Percentiles rank a stretch among this genome's conserved stretches.
Evolutionary conservation across 2,797 vertebrate species (phyloP).

Genomic region (Tauraco hartlaubi): DNA sequence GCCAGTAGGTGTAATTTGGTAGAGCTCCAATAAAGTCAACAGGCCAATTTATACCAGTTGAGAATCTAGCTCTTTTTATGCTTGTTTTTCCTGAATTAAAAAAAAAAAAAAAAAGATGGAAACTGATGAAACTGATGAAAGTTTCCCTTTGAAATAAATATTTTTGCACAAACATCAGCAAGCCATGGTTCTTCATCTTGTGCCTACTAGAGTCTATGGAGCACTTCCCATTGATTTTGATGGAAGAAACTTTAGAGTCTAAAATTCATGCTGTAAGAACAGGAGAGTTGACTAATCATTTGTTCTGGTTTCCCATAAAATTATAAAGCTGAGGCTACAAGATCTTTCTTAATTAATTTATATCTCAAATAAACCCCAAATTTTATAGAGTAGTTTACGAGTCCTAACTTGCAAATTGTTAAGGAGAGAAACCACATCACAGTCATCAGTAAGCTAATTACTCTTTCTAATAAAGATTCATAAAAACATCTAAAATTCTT

Average conservation of each 20-base stretch:
- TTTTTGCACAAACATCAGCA: not conserved
- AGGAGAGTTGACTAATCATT: not conserved
- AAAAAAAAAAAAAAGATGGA: not conserved
- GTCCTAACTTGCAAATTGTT: not conserved
- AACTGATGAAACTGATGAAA: not conserved
- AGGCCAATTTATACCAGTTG: not conserved
- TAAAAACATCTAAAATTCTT: not conserved
- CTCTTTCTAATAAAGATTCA: not conserved
- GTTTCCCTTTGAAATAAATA: not conserved
- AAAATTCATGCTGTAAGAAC: not conserved
- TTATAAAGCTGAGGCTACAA: not conserved
- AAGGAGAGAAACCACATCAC: not conserved
- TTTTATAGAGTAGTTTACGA: not conserved
- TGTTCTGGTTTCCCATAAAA: not conserved
- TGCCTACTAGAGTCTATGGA: not conserved
- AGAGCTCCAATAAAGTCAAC: not conserved
- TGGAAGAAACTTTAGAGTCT: not conserved
- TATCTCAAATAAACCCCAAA: not conserved
- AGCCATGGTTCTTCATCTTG: not conserved
- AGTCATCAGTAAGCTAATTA: not conserved
- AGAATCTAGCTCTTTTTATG: not conserved
- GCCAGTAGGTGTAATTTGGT: not conserved
- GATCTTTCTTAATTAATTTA: not conserved
- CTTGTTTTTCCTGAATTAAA: not conserved
- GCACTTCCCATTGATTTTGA: not conserved